Conservation (phyloP, 2,113 vertebrate genomes). For the Cynoglossus semilaevis region DNA sequence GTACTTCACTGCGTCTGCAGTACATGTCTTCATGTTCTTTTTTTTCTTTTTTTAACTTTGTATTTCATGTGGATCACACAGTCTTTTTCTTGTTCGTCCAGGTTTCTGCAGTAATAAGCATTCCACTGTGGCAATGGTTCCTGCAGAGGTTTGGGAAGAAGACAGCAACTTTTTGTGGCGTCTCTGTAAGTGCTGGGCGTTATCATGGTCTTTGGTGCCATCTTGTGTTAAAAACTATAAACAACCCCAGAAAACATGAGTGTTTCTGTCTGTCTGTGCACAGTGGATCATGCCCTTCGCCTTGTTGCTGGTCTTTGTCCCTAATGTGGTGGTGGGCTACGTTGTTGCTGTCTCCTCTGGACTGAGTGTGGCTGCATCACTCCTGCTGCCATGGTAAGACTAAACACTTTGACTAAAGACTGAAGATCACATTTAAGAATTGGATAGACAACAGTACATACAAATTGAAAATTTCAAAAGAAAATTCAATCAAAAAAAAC, state of each 20-base stretch:
- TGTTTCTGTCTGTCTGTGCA: conserved; percentile 8
- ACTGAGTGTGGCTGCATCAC: conserved; percentile 88
- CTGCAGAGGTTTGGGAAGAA: conserved; percentile 93
- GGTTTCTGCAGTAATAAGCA: conserved; percentile 87
- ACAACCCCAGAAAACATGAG: background rate
- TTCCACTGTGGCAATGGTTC: conserved; percentile 94
- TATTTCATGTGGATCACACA: no score
- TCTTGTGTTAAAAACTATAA: conserved; percentile 33
- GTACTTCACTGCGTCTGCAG: no score
- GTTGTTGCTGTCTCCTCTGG: conserved; percentile 88
- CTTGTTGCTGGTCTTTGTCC: conserved; percentile 86
- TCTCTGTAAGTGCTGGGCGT: conserved; percentile 79
- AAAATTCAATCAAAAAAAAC: no score
- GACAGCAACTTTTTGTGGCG: conserved; percentile 85
- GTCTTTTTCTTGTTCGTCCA: conserved; percentile 43
- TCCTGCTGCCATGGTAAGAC: conserved; percentile 91
- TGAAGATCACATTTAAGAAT: no score
- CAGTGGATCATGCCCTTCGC: conserved; percentile 94
- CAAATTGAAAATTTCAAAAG: no score
- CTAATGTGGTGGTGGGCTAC: conserved; percentile 85
- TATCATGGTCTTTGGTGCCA: conserved; percentile 26
- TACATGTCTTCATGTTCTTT: no score
- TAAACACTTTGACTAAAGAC: background rate
- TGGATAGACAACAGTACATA: no score
- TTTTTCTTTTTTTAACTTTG: no score